Base-by-base conservation (phyloP, 2,797 vertebrate species). In the Setipinna tenuifilis region DNA sequence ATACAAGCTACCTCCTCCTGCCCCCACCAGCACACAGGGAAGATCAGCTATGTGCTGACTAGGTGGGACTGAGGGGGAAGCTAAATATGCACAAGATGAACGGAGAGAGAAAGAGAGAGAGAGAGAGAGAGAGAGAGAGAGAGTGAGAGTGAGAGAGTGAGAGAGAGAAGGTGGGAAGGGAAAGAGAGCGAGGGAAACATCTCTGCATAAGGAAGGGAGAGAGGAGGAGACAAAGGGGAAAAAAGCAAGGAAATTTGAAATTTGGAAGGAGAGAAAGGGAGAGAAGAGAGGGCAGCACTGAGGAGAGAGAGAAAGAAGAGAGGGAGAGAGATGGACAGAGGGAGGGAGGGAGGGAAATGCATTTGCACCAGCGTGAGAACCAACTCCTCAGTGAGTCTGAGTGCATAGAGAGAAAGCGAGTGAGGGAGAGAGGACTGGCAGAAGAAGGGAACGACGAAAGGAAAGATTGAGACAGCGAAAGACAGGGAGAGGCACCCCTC, bases 31-130 rank as follows among this genome's bases (percentile, higher is more conserved):
- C 68, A 41, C 28, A 17, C 68, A 75, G 28, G 14, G 31, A 75
- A 75, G 28, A 75, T 75, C 68, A 75, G 31, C 68, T 75, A 75
- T 75, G 68, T 75, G 68, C 68, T 75, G 68, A 75, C 28, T 75
- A 75, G 68, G 14, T 17, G 28, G 68, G 65, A 35, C 68, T 31
- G 25, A 68, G 12, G 23, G 25, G 25, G 12, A 7, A 71, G 65
- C 65, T 71, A 71, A 71, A 71, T 71, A 71, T 71, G 65, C 68
- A 14, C 31, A 75, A 17, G 28, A 75, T 23, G 1, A 35, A 31
- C 23, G 12, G 28, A 17, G 25, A 31, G 65, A 68, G 65, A 31
- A 25, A 16, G 65, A 31, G 25, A 68, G 11, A 31, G 65, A 71
- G 65, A 71, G 65, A 31, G 65, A 31, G 68, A 35, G 68, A 75